Base-by-base conservation (phyloP, 2,797 vertebrate species). In the Smutsia temminckii region DNA sequence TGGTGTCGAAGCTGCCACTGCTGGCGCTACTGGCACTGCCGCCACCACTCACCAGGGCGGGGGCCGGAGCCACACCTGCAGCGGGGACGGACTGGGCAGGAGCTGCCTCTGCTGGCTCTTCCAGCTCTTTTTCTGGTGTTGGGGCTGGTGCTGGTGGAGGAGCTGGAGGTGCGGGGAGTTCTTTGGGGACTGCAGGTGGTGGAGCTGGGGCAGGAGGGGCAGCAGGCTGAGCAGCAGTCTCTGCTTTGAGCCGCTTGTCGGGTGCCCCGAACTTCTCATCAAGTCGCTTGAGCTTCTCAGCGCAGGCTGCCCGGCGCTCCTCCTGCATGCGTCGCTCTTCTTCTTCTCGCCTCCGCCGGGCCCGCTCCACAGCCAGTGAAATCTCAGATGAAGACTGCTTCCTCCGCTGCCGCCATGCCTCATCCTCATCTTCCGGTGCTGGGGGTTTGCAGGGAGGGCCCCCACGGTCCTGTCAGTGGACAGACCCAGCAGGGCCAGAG, bases 281-380 rank as follows among this genome's bases (percentile, higher is more conserved):
- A 10, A 99, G 98, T 75, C 99, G 98, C 96, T 99, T 99, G 14
- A 99, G 99, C 95, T 99, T 99, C 97, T 99, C 99, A 0, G 99
- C 99, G 2, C 99, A 99, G 53, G 99, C 99, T 0, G 99, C 99
- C 11, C 99, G 98, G 17, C 99, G 98, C 95, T 99, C 99, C 81
- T 99, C 99, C 96, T 99, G 99, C 99, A 99, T 99, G 74, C 99
- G 98, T 0, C 99, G 99, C 42, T 99, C 99, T 84, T 99, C 99
- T 66, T 99, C 99, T 32, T 99, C 99, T 0, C 99, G 98, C 0
- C 99, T 98, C 0, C 99, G 98, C 8, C 99, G 98, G 1, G 99
- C 99, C 18, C 99, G 98, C 97, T 99, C 99, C 87, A 99, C 99
- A 0, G 99, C 99, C 1, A 99, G 98, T 8, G 99, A 99, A 74